Conservation (phyloP, 2,797 vertebrate genomes). For the Diplodus sargus region DNA sequence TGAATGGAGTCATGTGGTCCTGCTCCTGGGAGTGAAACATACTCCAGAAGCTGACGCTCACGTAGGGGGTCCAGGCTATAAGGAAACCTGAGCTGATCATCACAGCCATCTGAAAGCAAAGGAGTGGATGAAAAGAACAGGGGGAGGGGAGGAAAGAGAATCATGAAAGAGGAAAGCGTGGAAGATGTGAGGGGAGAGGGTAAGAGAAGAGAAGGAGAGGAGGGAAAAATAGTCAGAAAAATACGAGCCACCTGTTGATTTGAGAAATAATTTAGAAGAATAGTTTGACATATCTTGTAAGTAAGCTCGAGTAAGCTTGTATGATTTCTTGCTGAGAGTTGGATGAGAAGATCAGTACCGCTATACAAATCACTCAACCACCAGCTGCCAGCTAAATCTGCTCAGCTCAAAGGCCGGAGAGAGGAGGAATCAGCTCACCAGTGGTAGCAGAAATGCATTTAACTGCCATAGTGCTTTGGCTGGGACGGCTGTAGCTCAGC, state of each 20-base stretch:
- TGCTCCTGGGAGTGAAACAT: constrained; percentile 75
- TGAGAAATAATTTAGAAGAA: background rate
- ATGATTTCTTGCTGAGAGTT: background rate
- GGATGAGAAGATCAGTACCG: background rate
- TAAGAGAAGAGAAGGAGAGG: background rate
- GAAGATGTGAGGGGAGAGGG: background rate
- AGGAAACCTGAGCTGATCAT: constrained; percentile 86
- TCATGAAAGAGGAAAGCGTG: background rate
- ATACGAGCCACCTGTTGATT: background rate
- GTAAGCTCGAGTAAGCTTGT: too few species aligned
- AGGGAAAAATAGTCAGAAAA: background rate
- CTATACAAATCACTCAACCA: background rate
- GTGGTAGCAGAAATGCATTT: background rate
- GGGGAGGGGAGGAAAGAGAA: background rate
- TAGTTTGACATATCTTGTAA: background rate
- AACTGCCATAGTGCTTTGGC: background rate
- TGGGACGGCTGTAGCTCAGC: too few species aligned
- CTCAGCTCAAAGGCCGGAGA: background rate
- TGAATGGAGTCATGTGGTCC: constrained; percentile 69
- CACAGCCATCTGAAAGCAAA: constrained; percentile 81
- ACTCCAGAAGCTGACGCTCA: constrained; percentile 85
- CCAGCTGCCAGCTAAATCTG: too few species aligned
- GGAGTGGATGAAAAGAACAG: constrained; percentile 7
- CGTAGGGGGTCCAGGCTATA: constrained; percentile 85
- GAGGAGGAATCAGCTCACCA: background rate